Base-by-base conservation (phyloP, 1,140 invertebrate genomes). In the Phthorimaea operculella region DNA sequence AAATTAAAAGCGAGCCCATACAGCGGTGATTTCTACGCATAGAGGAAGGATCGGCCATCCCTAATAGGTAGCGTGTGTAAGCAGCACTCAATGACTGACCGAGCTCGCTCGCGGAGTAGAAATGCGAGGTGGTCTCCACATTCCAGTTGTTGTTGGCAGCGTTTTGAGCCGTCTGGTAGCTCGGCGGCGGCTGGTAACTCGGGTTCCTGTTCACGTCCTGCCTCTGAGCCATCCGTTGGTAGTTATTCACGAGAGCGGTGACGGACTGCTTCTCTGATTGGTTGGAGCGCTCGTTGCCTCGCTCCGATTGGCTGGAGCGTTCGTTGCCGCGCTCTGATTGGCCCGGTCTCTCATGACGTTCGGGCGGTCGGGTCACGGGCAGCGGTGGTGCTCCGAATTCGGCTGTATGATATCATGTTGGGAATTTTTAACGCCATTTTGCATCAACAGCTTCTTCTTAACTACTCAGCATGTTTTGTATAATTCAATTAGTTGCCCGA, bases 81-180 rank as follows among this genome's bases (percentile, higher is more conserved):
- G 21, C 21, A 28, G 21, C 21, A 28, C 33, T 1, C 36, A 39
- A 17, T 6, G 34, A 83, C 80, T 79, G 66, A 83, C 83, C 83
- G 54, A 80, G 72, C 34, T 85, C 82, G 62, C 75, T 85, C 17
- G 79, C 70, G 6, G 76, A 66, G 55, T 85, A 85, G 65, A 83
- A 83, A 18, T 83, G 83, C 21, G 81, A 75, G 0, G 74, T 77
- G 0, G 73, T 68, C 56, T 80, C 78, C 14, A 70, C 66, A 17
- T 57, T 66, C 61, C 74, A 70, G 68, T 72, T 71, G 56, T 80
- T 75, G 44, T 78, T 77, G 59, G 11, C 39, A 15, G 11, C 11
- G 16, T 80, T 76, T 57, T 66, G 66, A 0, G 64, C 36, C 48
- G 69, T 65, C 39, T 64, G 48, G 10, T 48, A 10, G 57, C 54